Conservation (phyloP, 2,888 invertebrate genomes). For the Lycia hirtaria region DNA sequence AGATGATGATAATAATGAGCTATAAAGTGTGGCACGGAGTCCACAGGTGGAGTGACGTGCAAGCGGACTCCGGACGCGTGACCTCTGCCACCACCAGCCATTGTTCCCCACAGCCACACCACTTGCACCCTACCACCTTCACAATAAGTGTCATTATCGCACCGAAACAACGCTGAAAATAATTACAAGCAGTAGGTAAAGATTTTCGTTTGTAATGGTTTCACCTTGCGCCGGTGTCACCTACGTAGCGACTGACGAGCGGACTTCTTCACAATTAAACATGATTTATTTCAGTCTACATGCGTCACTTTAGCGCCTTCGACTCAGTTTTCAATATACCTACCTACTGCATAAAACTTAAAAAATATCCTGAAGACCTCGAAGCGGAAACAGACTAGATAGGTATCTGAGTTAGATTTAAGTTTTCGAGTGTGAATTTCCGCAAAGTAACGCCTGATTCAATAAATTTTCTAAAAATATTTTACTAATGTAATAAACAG, state of each 20-base stretch:
- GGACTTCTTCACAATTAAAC: not conserved
- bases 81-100: slow-evolving; percentile 47
- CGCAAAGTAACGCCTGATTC: no score
- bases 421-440: no score
- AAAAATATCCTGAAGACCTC: no score
- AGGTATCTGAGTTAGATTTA: no score
- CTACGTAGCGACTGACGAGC: not conserved
- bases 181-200: slow-evolving; percentile 34
- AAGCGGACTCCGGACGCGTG: slow-evolving; percentile 31
- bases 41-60: slow-evolving; percentile 23
- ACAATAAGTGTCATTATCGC: slow-evolving; percentile 19
- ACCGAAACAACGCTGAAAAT: slow-evolving; percentile 18
- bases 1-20: no score
- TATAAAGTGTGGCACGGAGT: not conserved
- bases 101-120: slow-evolving; percentile 31
- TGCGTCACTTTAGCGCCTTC: not conserved
- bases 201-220: slow-evolving; percentile 27
- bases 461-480: no score
- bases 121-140: slow-evolving; percentile 19
- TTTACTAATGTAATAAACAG: no score
- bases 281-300: not conserved
- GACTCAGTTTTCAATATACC: no score
- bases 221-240: slow-evolving; percentile 25
- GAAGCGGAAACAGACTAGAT: no score
- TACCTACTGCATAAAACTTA: no score